Conservation (phyloP, 2,888 invertebrate genomes). For the Lissonota sp. region DNA sequence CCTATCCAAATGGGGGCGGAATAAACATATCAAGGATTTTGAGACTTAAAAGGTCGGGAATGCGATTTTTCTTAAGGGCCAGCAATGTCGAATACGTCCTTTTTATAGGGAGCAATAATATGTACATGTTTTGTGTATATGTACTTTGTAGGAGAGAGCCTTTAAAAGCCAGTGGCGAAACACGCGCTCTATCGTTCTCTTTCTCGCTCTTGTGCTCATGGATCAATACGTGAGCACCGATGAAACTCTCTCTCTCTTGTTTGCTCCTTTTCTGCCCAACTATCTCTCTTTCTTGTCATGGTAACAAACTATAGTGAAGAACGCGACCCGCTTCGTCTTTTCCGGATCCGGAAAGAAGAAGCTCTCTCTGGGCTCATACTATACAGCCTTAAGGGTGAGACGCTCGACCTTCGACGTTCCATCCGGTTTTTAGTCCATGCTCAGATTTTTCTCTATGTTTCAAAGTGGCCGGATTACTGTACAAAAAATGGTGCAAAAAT, state of each 20-base stretch:
- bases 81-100: no score
- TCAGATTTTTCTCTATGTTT: not conserved
- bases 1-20: no score
- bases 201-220: constrained; percentile 32
- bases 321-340: constrained; percentile 35
- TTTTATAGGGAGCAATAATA: not conserved
- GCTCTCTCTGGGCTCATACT: not conserved
- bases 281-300: constrained; percentile 18
- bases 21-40: no score
- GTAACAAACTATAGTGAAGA: constrained; percentile 1
- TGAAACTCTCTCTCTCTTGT: constrained; percentile 36
- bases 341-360: constrained; percentile 23
- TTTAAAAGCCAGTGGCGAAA: constrained; percentile 8
- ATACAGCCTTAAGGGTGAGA: not conserved
- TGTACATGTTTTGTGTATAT: not conserved
- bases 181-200: constrained; percentile 16
- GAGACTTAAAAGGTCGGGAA: no score
- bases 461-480: no score
- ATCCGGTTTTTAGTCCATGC: constrained; percentile 1
- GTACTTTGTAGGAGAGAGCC: constrained; percentile 11
- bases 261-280: constrained; percentile 13
- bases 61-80: no score
- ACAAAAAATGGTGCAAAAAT: not conserved
- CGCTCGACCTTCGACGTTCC: constrained; percentile 36
- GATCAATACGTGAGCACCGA: constrained; percentile 52